These are phyloP conservation scores for Hemicordylus capensis DNA, from an alignment of 2,113 vertebrate genomes.

Conservation along the genomic window DNA sequence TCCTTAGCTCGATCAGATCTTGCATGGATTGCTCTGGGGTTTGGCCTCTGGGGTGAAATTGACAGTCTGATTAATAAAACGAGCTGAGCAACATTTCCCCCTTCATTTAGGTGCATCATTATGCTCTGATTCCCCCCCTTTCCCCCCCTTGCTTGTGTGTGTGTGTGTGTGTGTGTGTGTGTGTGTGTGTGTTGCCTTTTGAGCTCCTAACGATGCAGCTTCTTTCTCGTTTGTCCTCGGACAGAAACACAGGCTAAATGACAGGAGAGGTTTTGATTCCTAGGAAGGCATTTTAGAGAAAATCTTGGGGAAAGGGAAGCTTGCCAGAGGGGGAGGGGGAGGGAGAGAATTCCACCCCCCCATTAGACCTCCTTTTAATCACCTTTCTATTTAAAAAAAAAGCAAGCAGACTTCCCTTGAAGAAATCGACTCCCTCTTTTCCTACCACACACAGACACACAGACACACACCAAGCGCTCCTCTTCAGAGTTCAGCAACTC, in stretches of 20 bases:
- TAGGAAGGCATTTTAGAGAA: slow-evolving; percentile 16
- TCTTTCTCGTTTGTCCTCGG: slow-evolving; percentile 80
- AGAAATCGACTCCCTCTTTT: slow-evolving; percentile 49
- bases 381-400: slow-evolving; percentile 66
- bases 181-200: slow-evolving; percentile 78
- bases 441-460: slow-evolving; percentile 20
- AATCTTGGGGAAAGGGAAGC: slow-evolving; percentile 4
- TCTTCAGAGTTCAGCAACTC: background rate
- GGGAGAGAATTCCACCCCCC: slow-evolving; percentile 37
- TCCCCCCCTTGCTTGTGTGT: background rate
- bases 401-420: slow-evolving; percentile 64
- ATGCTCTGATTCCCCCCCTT: slow-evolving; percentile 89
- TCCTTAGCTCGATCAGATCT: slow-evolving; percentile 90
- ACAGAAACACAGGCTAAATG: slow-evolving; percentile 76
- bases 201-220: slow-evolving; percentile 83
- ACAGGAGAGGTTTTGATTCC: slow-evolving; percentile 73
- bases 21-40: slow-evolving; percentile 93
- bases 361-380: slow-evolving; percentile 14
- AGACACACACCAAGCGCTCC: background rate
- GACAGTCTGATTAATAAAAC: slow-evolving; percentile 99
- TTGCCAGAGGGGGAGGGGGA: slow-evolving; percentile 54
- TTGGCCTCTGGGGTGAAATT: slow-evolving; percentile 99
- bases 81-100: slow-evolving; percentile 97
- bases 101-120: slow-evolving; percentile 99
- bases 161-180: background rate